These are phyloP conservation scores for Bostrychus sinensis DNA, from an alignment of 2,113 vertebrate genomes.

Conservation along the genomic window DNA sequence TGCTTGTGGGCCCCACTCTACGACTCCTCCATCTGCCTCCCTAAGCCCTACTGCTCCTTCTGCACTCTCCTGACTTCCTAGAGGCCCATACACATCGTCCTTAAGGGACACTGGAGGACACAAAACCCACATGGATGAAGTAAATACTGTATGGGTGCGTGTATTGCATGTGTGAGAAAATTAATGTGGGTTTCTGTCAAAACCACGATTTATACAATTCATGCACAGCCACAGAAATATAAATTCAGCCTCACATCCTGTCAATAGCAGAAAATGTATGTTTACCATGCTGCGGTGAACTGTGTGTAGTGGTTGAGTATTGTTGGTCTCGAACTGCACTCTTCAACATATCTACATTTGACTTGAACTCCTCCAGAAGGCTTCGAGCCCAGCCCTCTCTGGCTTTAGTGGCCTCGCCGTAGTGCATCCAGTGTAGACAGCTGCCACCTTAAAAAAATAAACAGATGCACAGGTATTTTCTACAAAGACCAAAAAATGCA, in stretches of 20 bases:
- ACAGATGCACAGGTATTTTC: background rate
- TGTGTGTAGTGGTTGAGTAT: conserved; percentile 77
- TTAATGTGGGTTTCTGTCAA: background rate
- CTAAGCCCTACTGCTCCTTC: conserved; percentile 73
- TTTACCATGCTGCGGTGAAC: conserved; percentile 81
- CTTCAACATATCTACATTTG: conserved; percentile 93
- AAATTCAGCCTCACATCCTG: background rate
- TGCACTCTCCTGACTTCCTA: conserved; percentile 68
- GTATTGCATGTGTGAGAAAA: background rate
- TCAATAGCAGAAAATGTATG: background rate
- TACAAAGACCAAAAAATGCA: background rate
- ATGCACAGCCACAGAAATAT: background rate
- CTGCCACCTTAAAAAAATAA: conserved; percentile 84
- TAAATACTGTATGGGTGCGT: conserved; percentile 5
- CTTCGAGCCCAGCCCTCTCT: conserved; percentile 89
- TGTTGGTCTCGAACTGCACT: conserved; percentile 86
- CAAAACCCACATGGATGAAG: conserved; percentile 67
- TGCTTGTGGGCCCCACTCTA: conserved; percentile 70
- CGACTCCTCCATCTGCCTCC: conserved; percentile 70
- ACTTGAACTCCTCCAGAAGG: conserved; percentile 90
- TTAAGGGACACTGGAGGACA: conserved; percentile 77
- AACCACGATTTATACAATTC: background rate
- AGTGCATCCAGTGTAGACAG: conserved; percentile 96
- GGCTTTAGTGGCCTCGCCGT: conserved; percentile 92
- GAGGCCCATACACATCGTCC: conserved; percentile 72